phyloP scores from a whole-genome alignment of 1,140 invertebrate genomes.

The Pentalonia nigronervosa region DNA sequence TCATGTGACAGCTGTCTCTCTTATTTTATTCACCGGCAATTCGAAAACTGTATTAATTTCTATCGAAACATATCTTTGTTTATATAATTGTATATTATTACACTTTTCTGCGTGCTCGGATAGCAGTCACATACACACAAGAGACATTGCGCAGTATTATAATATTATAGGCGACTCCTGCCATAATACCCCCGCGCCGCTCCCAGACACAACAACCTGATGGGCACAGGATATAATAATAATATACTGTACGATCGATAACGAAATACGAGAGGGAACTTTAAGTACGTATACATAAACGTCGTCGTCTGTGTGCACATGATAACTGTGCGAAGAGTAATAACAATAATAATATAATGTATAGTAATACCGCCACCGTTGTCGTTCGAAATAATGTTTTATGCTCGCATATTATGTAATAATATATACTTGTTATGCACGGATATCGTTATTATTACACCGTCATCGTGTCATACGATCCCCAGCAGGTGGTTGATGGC shows the following conservation, averaged over 20 bases:
- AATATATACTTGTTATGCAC: neutral
- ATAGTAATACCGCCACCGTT: too few relatives aligned
- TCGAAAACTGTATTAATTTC: neutral
- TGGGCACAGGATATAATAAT: neutral
- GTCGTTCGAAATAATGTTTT: neutral
- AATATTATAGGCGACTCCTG: too few relatives aligned
- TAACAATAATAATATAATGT: constrained; percentile 20
- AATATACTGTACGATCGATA: neutral
- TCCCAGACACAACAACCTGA: neutral
- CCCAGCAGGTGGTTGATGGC: neutral
- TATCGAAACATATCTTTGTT: neutral
- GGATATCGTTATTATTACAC: neutral
- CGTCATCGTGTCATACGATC: neutral
- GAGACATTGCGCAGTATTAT: neutral
- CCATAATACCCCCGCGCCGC: too few relatives aligned
- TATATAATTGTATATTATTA: neutral
- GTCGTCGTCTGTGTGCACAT: neutral
- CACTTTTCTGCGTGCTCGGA: too few relatives aligned
- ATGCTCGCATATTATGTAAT: neutral
- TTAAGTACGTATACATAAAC: neutral
- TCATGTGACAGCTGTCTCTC: too few relatives aligned
- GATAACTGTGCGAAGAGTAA: neutral
- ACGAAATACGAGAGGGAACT: neutral
- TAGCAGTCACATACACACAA: neutral
- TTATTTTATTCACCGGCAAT: neutral